Evolutionary conservation across 1,140 invertebrate species (phyloP).

Genomic region (Drosophila kikkawai): DNA sequence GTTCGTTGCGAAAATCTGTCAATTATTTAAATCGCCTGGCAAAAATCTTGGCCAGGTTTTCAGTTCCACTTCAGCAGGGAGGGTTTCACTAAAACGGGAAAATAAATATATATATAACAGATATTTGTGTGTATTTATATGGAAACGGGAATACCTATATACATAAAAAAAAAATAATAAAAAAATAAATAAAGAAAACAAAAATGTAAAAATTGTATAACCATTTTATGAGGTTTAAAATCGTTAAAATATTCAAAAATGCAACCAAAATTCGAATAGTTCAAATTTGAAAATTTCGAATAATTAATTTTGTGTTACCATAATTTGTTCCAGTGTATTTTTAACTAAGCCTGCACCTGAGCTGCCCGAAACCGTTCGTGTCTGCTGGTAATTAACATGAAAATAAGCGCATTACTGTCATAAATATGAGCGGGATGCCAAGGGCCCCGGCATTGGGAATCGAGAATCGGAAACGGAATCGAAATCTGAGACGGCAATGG

Average conservation of each 20-base stretch:
- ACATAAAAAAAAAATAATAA: background rate
- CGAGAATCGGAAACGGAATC: background rate
- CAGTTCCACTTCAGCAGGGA: conserved; percentile 11
- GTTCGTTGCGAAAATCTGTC: conserved; percentile 69
- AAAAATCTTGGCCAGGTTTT: conserved; percentile 67
- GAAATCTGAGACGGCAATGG: background rate
- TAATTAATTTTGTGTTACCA: too few relatives aligned
- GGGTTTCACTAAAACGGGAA: conserved; percentile 1
- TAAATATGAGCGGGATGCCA: conserved; percentile 9
- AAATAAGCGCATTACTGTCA: conserved; percentile 67
- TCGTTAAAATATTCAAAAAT: too few relatives aligned
- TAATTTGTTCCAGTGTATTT: background rate
- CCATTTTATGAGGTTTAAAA: too few relatives aligned
- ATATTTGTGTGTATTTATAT: background rate
- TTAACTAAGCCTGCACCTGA: background rate
- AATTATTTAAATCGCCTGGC: conserved; percentile 78
- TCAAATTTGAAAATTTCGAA: too few relatives aligned
- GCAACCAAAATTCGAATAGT: too few relatives aligned
- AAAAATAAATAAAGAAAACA: too few relatives aligned
- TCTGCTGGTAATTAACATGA: conserved; percentile 79
- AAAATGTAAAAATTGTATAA: too few relatives aligned
- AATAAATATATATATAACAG: background rate
- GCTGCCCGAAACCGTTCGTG: conserved; percentile 11
- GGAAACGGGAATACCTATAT: background rate
- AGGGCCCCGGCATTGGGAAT: background rate